Conservation (phyloP, 2,797 vertebrate species). For the Okamejei kenojei region DNA sequence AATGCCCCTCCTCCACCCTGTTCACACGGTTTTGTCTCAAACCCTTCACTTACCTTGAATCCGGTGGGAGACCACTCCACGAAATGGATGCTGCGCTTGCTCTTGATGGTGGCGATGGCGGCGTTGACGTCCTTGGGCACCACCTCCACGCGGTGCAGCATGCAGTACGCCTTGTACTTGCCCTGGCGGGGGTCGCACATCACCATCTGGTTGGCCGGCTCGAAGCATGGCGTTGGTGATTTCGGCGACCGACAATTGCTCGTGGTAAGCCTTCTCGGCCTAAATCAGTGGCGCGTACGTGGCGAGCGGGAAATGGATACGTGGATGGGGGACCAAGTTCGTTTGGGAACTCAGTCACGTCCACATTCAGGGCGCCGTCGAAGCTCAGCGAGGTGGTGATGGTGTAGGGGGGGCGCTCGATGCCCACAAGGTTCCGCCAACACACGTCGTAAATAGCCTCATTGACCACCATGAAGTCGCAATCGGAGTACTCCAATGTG, state of each 20-base stretch:
- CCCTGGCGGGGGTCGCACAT: constrained; percentile 33
- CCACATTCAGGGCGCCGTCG: not conserved
- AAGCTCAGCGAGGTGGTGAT: not conserved
- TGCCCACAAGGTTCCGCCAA: constrained; percentile 32
- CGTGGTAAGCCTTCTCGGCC: constrained; percentile 36
- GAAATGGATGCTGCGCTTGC: constrained; percentile 11
- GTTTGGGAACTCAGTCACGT: too few species aligned
- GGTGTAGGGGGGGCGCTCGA: constrained; percentile 26
- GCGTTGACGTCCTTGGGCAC: constrained; percentile 37
- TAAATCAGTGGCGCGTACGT: constrained; percentile 16
- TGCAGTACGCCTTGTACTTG: constrained; percentile 38
- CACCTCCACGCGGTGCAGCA: constrained; percentile 35
- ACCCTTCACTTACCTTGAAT: not conserved
- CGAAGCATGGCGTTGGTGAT: constrained; percentile 36
- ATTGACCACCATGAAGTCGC: constrained; percentile 35
- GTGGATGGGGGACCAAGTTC: constrained; percentile 9
- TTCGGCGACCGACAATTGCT: not conserved
- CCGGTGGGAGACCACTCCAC: constrained; percentile 36
- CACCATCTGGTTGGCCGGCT: constrained; percentile 37
- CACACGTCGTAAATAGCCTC: constrained; percentile 33
- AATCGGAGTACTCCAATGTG: constrained; percentile 35
- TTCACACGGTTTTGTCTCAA: too few species aligned
- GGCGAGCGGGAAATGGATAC: not conserved
- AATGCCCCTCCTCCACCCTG: too few species aligned
- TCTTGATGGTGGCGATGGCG: constrained; percentile 33